phyloP scores from a whole-genome alignment of 2,888 invertebrate species.

The Dexiosoma caninum region DNA sequence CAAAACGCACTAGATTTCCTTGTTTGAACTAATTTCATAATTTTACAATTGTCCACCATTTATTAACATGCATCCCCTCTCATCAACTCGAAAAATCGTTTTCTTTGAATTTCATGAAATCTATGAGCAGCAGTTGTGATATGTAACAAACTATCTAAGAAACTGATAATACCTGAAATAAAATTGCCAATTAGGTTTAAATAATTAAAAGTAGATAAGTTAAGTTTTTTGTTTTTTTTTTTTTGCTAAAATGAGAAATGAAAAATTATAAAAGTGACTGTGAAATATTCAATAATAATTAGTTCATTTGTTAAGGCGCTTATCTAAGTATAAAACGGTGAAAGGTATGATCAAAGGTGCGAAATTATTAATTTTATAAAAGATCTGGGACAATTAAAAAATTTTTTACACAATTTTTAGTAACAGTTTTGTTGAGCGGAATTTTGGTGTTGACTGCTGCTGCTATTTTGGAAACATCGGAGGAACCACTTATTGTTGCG shows the following conservation, averaged over 20 bases:
- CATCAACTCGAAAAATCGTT: too few relatives aligned
- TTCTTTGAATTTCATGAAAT: too few relatives aligned
- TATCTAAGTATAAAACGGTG: slow-evolving; percentile 14
- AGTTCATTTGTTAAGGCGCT: slow-evolving; percentile 30
- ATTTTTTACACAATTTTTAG: slow-evolving; percentile 46
- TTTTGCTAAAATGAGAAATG: neutral
- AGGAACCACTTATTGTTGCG: neutral
- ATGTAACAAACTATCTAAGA: neutral
- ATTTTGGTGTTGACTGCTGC: slow-evolving; percentile 40
- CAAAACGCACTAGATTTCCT: too few relatives aligned
- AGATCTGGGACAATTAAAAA: neutral
- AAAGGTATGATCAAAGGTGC: slow-evolving; percentile 56
- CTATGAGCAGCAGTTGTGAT: too few relatives aligned
- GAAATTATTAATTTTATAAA: neutral
- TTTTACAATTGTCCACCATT: too few relatives aligned
- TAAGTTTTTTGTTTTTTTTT: neutral
- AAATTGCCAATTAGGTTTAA: too few relatives aligned
- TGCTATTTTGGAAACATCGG: neutral
- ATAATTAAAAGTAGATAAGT: slow-evolving; percentile 19
- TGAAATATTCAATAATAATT: neutral
- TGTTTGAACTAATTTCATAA: too few relatives aligned
- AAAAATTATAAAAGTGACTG: slow-evolving; percentile 46
- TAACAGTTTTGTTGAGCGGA: slow-evolving; percentile 42
- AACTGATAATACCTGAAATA: neutral
- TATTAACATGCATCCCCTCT: too few relatives aligned